These are phyloP conservation scores for Periophthalmodon schlosseri DNA, from an alignment of 2,113 vertebrate genomes.

Conservation along the genomic window DNA sequence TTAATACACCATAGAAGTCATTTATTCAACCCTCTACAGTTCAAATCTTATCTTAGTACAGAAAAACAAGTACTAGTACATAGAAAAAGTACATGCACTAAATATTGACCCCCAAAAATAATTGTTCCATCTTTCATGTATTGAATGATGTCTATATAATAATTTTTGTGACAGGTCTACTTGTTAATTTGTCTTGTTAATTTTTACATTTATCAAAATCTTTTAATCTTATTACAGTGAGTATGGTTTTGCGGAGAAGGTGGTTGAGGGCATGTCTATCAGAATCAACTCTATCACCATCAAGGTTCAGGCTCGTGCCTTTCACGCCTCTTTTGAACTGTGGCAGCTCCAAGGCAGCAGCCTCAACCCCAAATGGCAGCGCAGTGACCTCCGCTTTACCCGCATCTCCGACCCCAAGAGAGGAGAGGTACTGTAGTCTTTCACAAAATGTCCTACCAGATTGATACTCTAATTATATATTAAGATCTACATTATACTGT, in stretches of 20 bases:
- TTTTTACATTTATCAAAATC: neutral
- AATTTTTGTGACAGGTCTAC: no score
- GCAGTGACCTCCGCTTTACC: constrained; percentile 90
- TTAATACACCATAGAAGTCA: no score
- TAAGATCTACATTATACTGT: neutral
- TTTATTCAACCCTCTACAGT: no score
- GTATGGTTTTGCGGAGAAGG: constrained; percentile 98
- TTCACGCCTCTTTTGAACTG: constrained; percentile 94
- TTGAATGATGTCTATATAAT: no score
- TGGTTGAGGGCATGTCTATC: constrained; percentile 99
- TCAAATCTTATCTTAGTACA: no score
- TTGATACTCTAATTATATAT: neutral
- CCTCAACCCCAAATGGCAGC: constrained; percentile 94
- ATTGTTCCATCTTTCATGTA: no score
- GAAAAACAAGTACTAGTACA: no score
- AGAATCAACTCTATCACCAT: constrained; percentile 95
- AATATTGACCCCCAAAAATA: no score
- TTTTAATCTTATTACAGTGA: constrained; percentile 76
- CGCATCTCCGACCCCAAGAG: constrained; percentile 90
- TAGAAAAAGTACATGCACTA: no score
- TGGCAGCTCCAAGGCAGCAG: constrained; percentile 98
- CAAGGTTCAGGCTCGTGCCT: constrained; percentile 94
- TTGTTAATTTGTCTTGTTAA: neutral
- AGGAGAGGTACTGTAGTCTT: constrained; percentile 84
- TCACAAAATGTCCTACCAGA: neutral